Evolutionary conservation across 2,797 vertebrate species (phyloP), one percentile per base, ranked within the genome.

Genomic region (Percopsis omiscomaycus): DNA sequence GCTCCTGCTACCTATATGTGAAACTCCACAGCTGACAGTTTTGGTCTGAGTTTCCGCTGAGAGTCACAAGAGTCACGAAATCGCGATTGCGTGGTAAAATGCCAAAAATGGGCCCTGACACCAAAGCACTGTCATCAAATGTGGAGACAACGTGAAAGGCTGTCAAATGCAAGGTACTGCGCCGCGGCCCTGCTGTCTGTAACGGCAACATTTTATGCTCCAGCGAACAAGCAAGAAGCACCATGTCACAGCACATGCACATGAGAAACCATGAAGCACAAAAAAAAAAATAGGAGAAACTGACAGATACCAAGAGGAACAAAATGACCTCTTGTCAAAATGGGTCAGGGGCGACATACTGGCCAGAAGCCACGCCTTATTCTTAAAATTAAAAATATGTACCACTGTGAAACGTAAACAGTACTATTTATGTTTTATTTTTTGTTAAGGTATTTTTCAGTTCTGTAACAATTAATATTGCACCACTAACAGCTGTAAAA

Each of bases 321-420:
- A 84, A 88, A 82, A 88, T 80, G 81, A 80, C 82, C 74, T 82
- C 73, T 78, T 82, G 83, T 85, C 83, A 84, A 67, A 61, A 50
- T 6, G 2, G 82, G 82, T 82, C 79, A 81, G 44, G 65, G 29
- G 69, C 45, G 50, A 37, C 37, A 37, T 6, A 32, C 65, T 16
- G 48, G 52, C 57, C 66, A 45, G 42, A 12, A 59, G 52, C 44
- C 9, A 48, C 54, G 51, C n/a, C 62, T 57, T 37, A 5, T 32
- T 12, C 29, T 47, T 57, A 57, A 30, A 61, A 54, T 37, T 37
- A 9, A 37, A 37, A 37, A 37, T 9, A 37, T 37, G 37, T 5
- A 37, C 37, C 37, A 37, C 9, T 37, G 5, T 37, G 37, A 37
- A 37, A 37, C 37, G 5, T 37, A 37, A 37, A 9, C 37, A 37